phyloP scores from a whole-genome alignment of 2,797 vertebrate species.

The Rhinella marina region DNA sequence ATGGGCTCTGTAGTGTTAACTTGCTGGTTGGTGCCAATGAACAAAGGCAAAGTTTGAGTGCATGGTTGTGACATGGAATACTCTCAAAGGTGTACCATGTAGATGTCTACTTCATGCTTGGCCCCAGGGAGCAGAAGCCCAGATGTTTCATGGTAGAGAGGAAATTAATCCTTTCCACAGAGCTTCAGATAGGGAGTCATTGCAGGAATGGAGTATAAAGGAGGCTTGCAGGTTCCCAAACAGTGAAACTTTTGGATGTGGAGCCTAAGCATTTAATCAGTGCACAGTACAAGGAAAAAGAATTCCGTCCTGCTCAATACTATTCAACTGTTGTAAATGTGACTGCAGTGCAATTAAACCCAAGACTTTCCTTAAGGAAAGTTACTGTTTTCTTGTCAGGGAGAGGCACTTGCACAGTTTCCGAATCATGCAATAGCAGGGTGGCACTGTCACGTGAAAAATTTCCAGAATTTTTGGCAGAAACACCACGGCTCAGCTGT shows the following conservation, averaged over 20 bases:
- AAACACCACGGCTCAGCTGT: too few relatives aligned
- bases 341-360: neutral
- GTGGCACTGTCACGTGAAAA: too few relatives aligned
- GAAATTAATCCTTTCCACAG: neutral
- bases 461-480: too few relatives aligned
- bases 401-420: too few relatives aligned
- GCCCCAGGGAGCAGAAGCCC: neutral
- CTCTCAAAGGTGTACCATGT: neutral
- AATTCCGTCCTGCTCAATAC: neutral
- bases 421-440: too few relatives aligned
- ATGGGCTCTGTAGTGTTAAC: too few relatives aligned
- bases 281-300: neutral
- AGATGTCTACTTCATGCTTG: neutral
- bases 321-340: neutral
- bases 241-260: neutral
- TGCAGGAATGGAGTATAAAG: neutral
- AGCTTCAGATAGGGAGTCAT: neutral
- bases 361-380: too few relatives aligned
- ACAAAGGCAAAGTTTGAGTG: neutral
- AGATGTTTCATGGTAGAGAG: neutral
- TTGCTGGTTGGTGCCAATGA: neutral
- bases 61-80: neutral
- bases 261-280: neutral
- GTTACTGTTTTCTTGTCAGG: too few relatives aligned
- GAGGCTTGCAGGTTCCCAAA: neutral